These are phyloP conservation scores for western clawed frog (Xenopus tropicalis) DNA, from an alignment of 2,113 vertebrate genomes.

Conservation along the genomic window DNA sequence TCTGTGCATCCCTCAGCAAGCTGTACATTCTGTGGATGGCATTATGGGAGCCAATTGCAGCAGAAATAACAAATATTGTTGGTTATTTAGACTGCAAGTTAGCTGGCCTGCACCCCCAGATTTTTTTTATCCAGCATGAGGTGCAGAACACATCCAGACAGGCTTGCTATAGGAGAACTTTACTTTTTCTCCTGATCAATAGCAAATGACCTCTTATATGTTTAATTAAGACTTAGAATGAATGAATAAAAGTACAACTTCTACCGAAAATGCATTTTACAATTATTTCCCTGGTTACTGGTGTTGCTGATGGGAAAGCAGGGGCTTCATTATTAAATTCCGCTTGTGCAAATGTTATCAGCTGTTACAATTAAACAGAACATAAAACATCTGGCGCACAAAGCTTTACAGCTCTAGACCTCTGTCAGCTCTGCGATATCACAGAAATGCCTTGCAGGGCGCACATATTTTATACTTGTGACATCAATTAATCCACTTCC, in stretches of 20 bases:
- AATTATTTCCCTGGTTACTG: conserved; percentile 42
- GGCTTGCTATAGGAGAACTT: no score
- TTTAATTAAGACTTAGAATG: conserved; percentile 33
- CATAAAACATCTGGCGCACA: conserved; percentile 46
- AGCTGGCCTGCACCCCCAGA: no score
- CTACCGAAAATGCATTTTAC: conserved; percentile 44
- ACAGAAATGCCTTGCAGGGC: conserved; percentile 48
- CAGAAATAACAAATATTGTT: no score
- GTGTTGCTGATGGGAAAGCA: conserved; percentile 49
- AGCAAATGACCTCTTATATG: neutral
- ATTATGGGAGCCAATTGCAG: no score
- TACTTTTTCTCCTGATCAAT: no score
- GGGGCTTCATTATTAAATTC: conserved; percentile 52
- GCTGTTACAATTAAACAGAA: conserved; percentile 47
- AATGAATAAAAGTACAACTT: conserved; percentile 46
- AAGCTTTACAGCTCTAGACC: conserved; percentile 47
- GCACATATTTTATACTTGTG: conserved; percentile 48
- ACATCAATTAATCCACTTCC: conserved; percentile 44
- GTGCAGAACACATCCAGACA: no score
- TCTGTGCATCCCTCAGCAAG: no score
- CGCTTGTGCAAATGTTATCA: conserved; percentile 42
- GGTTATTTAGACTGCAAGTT: no score
- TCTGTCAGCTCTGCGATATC: conserved; percentile 50
- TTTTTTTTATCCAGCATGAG: no score
- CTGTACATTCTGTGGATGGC: no score